Evolutionary conservation across 92 coral and sea anemone genomes (phyloP).

Genomic region (Actinernus sp.): DNA sequence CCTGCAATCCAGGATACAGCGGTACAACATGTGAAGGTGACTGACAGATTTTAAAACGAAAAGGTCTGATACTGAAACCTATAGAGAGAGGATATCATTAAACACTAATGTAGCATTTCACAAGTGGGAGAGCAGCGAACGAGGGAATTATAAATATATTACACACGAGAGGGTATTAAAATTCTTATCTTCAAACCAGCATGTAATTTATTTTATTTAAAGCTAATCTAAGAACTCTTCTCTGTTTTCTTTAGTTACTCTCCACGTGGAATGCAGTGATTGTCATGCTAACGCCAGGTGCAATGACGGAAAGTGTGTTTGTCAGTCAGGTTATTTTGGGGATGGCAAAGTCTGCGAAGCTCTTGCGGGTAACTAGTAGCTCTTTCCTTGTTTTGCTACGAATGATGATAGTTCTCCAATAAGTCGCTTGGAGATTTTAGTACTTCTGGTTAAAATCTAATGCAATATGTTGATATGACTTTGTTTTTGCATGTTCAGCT

Average conservation of each 20-base stretch:
- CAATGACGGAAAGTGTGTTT: conserved; percentile 75
- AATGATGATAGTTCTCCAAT: neutral
- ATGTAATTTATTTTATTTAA: no score
- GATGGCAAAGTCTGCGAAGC: conserved; percentile 94
- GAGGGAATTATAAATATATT: no score
- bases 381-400: neutral
- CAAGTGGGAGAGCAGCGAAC: no score
- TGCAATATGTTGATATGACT: no score
- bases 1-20: conserved; percentile 72
- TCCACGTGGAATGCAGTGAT: conserved; percentile 56
- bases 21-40: conserved; percentile 94
- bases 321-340: conserved; percentile 82
- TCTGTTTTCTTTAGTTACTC: conserved; percentile 45
- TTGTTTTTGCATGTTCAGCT: neutral
- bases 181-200: no score
- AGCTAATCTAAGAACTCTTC: no score
- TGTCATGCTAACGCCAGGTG: conserved; percentile 85
- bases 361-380: conserved; percentile 5
- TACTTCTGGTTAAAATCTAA: no score
- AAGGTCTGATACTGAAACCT: no score
- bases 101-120: no score
- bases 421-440: no score
- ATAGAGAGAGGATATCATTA: no score
- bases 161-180: no score
- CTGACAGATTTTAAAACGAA: neutral